A percentile compares a stretch with the other conserved stretches of the same genome.
Conservation (phyloP, 2,113 vertebrate species). For the Oxygymnocypris stewartii region DNA sequence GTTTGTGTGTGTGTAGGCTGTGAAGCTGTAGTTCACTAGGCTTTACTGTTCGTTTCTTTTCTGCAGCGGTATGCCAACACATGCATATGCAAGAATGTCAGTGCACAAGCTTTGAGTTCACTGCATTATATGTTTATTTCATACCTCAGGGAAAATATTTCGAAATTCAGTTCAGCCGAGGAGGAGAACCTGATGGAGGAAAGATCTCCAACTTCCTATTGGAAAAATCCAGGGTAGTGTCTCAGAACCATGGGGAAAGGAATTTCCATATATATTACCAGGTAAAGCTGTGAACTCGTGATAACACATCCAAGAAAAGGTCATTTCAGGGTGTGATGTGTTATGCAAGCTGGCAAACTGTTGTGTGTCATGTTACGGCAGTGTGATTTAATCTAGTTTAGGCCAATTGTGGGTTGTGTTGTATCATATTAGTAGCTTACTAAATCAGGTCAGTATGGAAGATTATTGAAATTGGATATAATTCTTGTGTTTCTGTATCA, state of each 20-base stretch:
- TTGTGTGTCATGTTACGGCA: not conserved
- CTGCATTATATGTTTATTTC: not conserved
- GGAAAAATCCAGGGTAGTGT: constrained; percentile 82
- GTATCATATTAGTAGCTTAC: not conserved
- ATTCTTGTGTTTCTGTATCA: constrained; percentile 47
- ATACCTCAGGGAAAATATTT: constrained; percentile 81
- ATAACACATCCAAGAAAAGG: not conserved
- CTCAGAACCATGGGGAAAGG: constrained; percentile 80
- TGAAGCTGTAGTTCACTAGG: not conserved
- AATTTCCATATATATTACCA: constrained; percentile 87
- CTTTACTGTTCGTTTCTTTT: not conserved
- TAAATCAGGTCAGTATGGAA: not conserved
- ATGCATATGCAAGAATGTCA: not conserved
- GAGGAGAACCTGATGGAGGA: constrained; percentile 82
- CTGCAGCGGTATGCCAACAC: not conserved
- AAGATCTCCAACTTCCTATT: constrained; percentile 84
- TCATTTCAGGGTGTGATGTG: not conserved
- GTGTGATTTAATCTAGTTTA: not conserved
- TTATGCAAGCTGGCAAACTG: not conserved
- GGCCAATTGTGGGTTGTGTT: constrained; percentile 5
- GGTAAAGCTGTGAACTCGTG: constrained; percentile 65
- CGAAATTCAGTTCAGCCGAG: constrained; percentile 85
- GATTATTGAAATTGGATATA: not conserved
- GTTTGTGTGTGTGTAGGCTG: constrained; percentile 20
- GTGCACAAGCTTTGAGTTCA: not conserved